phyloP scores from a whole-genome alignment of 2,113 vertebrate species.

The Chaetops frenatus region DNA sequence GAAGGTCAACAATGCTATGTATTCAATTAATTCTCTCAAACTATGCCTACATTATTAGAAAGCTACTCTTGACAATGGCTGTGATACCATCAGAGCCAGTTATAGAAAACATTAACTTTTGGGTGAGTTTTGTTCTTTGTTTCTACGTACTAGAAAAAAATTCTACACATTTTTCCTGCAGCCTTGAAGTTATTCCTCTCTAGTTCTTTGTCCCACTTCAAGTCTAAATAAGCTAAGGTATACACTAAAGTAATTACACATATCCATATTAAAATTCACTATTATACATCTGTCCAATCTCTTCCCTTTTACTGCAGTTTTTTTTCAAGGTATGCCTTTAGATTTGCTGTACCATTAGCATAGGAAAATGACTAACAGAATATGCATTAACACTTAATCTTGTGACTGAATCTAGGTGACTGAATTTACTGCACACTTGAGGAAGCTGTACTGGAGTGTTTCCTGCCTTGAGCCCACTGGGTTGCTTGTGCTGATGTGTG shows the following conservation, averaged over 20 bases:
- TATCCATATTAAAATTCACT: background rate
- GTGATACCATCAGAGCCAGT: background rate
- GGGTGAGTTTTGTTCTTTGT: background rate
- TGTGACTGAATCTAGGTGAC: background rate
- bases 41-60: background rate
- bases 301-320: background rate
- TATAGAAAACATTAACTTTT: background rate
- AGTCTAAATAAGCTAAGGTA: background rate
- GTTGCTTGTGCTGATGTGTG: background rate
- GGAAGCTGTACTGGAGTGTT: background rate
- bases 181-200: background rate
- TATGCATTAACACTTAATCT: background rate
- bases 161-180: background rate
- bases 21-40: slow-evolving; percentile 26
- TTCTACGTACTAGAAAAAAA: background rate
- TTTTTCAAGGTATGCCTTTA: background rate
- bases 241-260: background rate
- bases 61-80: background rate
- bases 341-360: background rate
- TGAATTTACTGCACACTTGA: background rate
- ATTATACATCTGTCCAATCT: background rate
- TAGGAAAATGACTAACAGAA: background rate
- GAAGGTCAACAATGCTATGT: background rate
- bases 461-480: background rate
- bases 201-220: background rate